A percentile compares a stretch with the other conserved stretches of the same genome.
Conservation (phyloP, 1,140 invertebrate genomes). For the Antheraea pernyi region DNA sequence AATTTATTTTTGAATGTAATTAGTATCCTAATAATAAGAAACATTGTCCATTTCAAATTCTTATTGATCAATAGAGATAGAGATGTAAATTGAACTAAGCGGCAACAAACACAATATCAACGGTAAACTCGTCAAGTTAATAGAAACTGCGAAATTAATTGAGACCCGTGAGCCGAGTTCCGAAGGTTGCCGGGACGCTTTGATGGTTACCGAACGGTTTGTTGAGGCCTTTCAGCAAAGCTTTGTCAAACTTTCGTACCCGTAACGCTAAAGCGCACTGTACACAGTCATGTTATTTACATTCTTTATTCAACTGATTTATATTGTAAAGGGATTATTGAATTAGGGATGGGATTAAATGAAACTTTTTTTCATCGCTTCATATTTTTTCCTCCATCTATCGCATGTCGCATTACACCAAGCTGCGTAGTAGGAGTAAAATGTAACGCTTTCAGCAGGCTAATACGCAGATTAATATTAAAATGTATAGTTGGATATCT, state of each 20-base stretch:
- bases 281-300: background rate
- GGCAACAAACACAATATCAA: constrained; percentile 1
- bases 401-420: too few species aligned
- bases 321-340: too few species aligned
- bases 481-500: too few species aligned
- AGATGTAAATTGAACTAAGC: background rate
- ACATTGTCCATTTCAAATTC: background rate
- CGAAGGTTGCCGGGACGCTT: constrained; percentile 3
- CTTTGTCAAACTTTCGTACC: constrained; percentile 1
- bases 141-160: constrained; percentile 6
- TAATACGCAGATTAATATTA: too few species aligned
- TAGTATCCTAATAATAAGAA: background rate
- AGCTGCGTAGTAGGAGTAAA: too few species aligned
- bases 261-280: background rate
- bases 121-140: background rate
- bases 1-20: too few species aligned
- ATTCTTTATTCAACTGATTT: background rate
- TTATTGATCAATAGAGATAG: background rate
- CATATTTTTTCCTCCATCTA: too few species aligned
- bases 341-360: too few species aligned
- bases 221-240: background rate
- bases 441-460: too few species aligned
- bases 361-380: too few species aligned
- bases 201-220: background rate
- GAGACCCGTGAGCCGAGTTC: background rate